Evolutionary conservation across 2,888 invertebrate species (phyloP).

Genomic region (Leptopilina drosophilae): DNA sequence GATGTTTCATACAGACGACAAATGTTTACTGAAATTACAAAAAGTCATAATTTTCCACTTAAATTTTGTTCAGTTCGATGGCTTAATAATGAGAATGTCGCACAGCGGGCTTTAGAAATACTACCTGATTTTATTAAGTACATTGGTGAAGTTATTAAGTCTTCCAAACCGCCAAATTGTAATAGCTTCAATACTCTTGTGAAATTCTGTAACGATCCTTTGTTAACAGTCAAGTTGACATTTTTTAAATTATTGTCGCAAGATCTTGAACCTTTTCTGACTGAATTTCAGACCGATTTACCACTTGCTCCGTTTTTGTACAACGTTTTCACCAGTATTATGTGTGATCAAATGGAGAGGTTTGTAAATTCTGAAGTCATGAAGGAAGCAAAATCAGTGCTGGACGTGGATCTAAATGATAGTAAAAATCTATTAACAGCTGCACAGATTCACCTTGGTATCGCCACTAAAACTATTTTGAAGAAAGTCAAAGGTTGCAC

Average conservation of each 20-base stretch:
- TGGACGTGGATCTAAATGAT: not conserved
- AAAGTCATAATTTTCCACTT: slow-evolving; percentile 54
- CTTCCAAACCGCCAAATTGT: not conserved
- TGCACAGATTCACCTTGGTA: slow-evolving; percentile 41
- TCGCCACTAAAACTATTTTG: slow-evolving; percentile 42
- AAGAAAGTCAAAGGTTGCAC: slow-evolving; percentile 41
- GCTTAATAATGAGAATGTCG: slow-evolving; percentile 59
- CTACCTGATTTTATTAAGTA: slow-evolving; percentile 15
- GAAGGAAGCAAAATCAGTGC: not conserved
- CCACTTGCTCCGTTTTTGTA: slow-evolving; percentile 52
- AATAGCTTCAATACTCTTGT: too few species aligned
- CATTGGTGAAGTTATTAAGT: too few species aligned
- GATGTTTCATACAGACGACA: too few species aligned
- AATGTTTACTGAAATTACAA: too few species aligned
- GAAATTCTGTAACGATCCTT: too few species aligned
- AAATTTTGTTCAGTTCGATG: slow-evolving; percentile 62
- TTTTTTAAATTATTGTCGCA: too few species aligned
- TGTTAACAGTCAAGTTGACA: too few species aligned
- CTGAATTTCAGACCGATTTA: slow-evolving; percentile 45
- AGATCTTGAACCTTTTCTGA: too few species aligned
- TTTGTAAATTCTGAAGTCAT: slow-evolving; percentile 46
- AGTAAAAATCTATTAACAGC: slow-evolving; percentile 43
- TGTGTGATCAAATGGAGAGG: slow-evolving; percentile 43
- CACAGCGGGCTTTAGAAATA: slow-evolving; percentile 54
- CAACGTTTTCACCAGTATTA: slow-evolving; percentile 22